These are phyloP conservation scores for Aspiorhynchus laticeps DNA, from an alignment of 2,113 vertebrate species.

Conservation along the genomic window DNA sequence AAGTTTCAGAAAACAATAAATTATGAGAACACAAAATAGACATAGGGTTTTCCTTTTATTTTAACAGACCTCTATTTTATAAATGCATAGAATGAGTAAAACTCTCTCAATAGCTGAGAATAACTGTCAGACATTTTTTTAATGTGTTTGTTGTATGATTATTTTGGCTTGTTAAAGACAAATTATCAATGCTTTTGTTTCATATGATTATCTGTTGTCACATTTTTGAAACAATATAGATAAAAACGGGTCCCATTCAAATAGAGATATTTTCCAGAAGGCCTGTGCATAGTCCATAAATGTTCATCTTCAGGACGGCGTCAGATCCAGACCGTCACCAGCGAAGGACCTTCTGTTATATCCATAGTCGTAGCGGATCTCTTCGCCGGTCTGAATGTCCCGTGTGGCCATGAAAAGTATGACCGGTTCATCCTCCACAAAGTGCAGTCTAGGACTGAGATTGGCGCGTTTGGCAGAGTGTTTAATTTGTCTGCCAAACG, in stretches of 20 bases:
- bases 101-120: too few species aligned
- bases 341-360: background rate
- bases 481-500: background rate
- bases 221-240: too few species aligned
- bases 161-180: too few species aligned
- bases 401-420: background rate
- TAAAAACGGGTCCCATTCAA: background rate
- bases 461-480: background rate
- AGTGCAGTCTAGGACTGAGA: background rate
- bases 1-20: too few species aligned
- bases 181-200: too few species aligned
- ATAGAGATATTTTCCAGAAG: background rate
- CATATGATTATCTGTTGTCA: too few species aligned
- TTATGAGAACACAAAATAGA: too few species aligned
- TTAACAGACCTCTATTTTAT: too few species aligned
- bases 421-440: background rate
- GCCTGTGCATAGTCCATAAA: background rate
- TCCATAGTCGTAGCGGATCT: background rate
- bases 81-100: too few species aligned
- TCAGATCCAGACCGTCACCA: background rate
- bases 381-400: background rate
- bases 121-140: too few species aligned
- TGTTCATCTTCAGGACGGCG: background rate
- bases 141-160: too few species aligned
- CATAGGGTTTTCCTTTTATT: too few species aligned